A percentile compares a stretch with the other conserved stretches of the same genome.
Evolutionary conservation across 2,113 vertebrate genomes (phyloP).

Genomic region (Oncorhynchus keta): DNA sequence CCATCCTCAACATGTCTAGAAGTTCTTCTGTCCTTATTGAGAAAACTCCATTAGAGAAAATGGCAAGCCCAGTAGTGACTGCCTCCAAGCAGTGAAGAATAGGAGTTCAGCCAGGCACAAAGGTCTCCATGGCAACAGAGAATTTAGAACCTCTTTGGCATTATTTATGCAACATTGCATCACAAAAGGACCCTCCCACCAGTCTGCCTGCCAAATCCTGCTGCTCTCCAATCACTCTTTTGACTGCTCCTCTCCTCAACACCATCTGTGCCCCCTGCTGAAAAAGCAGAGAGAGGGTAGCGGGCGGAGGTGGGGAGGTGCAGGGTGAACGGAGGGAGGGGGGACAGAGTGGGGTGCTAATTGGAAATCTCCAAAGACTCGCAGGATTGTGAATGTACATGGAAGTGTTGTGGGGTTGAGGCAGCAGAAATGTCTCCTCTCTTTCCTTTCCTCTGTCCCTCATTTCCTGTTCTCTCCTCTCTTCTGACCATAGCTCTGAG

Average conservation of each 20-base stretch:
- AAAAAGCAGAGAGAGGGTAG: slow-evolving; percentile 2
- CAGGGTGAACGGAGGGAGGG: neutral
- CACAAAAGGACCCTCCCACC: slow-evolving; percentile 86
- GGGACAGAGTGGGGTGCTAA: neutral
- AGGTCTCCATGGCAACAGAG: slow-evolving; percentile 92
- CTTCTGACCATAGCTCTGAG: neutral
- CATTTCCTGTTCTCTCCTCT: neutral
- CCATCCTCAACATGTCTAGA: slow-evolving; percentile 37
- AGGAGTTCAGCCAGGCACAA: slow-evolving; percentile 88
- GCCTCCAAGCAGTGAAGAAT: slow-evolving; percentile 64
- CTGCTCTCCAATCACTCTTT: slow-evolving; percentile 61
- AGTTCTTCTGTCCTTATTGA: slow-evolving; percentile 47
- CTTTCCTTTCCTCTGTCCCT: neutral
- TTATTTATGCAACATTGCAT: slow-evolving; percentile 91
- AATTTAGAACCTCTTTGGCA: slow-evolving; percentile 83
- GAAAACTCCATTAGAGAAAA: slow-evolving; percentile 43
- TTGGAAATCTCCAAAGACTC: neutral
- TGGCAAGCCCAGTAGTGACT: slow-evolving; percentile 59
- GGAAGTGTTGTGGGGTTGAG: too few relatives aligned
- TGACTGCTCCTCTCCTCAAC: slow-evolving; percentile 33
- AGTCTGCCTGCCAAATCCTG: slow-evolving; percentile 71
- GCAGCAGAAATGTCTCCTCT: neutral
- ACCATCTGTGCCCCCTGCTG: slow-evolving; percentile 54
- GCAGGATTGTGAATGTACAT: too few relatives aligned
- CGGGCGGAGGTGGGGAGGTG: neutral